Conservation (phyloP, 2,797 vertebrate genomes). For the Alcedo quadribrachys region DNA sequence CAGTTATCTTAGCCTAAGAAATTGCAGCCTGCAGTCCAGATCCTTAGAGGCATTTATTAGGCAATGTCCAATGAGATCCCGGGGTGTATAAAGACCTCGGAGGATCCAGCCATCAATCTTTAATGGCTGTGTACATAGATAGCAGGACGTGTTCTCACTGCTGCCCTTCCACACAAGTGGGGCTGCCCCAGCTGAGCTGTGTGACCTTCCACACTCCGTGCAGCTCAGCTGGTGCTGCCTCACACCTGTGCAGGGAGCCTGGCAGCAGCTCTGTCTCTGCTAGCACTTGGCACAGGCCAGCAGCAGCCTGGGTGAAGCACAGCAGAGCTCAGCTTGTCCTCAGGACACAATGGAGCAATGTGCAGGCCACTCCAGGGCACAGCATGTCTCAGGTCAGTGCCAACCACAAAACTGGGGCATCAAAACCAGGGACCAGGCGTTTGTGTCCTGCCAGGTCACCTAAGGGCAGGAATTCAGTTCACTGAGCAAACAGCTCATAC, state of each 20-base stretch:
- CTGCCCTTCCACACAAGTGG: not conserved
- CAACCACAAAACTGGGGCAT: not conserved
- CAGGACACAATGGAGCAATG: not conserved
- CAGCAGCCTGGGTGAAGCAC: not conserved
- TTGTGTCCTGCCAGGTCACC: not conserved
- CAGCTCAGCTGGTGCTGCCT: not conserved
- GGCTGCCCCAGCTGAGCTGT: not conserved
- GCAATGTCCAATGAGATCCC: not conserved
- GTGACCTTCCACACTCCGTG: not conserved
- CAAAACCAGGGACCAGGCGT: not conserved
- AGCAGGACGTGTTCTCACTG: not conserved
- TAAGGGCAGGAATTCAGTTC: not conserved
- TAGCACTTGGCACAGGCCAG: not conserved
- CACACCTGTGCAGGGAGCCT: not conserved
- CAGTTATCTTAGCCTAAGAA: not conserved
- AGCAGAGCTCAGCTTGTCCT: not conserved
- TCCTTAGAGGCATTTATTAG: not conserved
- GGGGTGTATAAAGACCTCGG: not conserved
- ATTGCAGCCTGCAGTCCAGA: constrained; percentile 4
- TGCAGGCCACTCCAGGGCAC: not conserved
- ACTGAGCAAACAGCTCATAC: not conserved
- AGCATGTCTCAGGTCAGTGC: not conserved
- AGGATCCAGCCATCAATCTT: not conserved
- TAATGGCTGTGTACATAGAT: not conserved
- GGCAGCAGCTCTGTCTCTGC: not conserved